Evolutionary conservation across 92 coral and sea anemone species (phyloP).

Genomic region (Epizoanthus ramosus): DNA sequence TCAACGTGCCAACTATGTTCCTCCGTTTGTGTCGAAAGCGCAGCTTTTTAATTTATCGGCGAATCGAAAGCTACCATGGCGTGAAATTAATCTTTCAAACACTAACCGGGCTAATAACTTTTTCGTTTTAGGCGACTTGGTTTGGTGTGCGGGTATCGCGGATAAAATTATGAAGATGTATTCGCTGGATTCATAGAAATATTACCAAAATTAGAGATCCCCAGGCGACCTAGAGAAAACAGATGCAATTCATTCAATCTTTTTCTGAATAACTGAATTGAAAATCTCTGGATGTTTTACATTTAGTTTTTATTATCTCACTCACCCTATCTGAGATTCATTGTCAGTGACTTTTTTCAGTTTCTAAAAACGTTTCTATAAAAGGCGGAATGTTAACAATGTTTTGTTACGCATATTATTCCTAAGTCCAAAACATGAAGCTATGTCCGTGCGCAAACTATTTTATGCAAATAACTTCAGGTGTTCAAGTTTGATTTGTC

Average conservation of each 20-base stretch:
- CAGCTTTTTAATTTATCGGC: too few relatives aligned
- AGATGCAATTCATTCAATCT: neutral
- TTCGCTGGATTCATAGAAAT: neutral
- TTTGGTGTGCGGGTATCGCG: neutral
- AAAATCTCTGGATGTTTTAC: neutral
- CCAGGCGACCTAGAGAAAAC: neutral
- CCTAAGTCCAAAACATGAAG: neutral
- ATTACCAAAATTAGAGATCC: neutral
- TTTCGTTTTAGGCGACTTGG: neutral
- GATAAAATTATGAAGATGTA: neutral
- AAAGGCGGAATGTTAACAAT: neutral
- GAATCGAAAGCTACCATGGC: too few relatives aligned
- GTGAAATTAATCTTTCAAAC: too few relatives aligned
- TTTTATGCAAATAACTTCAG: slow-evolving; percentile 28
- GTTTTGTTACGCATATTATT: neutral
- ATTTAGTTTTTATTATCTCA: neutral
- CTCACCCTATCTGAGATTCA: neutral
- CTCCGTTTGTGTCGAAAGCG: too few relatives aligned
- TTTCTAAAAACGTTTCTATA: neutral
- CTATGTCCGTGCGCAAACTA: neutral
- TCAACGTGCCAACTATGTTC: neutral
- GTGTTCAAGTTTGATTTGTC: slow-evolving; percentile 1
- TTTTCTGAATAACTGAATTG: slow-evolving; percentile 5
- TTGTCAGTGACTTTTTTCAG: neutral
- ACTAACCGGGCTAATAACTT: neutral